Base-by-base conservation (phyloP, 2,113 vertebrate species). In the Tor tambroides region DNA sequence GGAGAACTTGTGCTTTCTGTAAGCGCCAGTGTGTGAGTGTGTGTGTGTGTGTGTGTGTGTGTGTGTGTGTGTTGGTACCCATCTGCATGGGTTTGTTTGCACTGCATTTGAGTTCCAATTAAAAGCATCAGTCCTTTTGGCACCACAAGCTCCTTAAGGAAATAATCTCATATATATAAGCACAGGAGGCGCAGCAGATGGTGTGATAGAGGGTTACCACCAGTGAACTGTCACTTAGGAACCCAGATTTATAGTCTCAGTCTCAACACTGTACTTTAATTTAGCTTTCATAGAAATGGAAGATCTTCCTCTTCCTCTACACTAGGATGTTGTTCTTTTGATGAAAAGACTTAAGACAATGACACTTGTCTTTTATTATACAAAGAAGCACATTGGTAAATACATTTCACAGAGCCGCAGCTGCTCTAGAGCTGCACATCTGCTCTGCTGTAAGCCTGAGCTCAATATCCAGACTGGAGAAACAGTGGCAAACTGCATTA, bases 161-260 rank as follows among this genome's bases (percentile, higher is more conserved):
- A 69, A 83, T 74, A 72, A 84, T 74, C 82, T 59, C 69, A n/a
- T 74, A 84, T 74, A 74, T 90, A 86, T 85, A 93, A 93, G 92
- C 92, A 76, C 88, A 92, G 92, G 91, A 93, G 91, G 88, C 89
- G 85, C 74, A 91, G 93, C 93, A 94, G 94, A 94, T 93, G 93
- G 91, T 92, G 93, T 91, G 88, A 91, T 92, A 77, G 84, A 86
- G 84, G 89, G 85, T 90, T 88, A 89, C 23, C 46, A 35, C 82
- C 69, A 84, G 43, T 84, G 67, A 74, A 84, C 82, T 84, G 82
- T 84, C 69, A 83, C 69, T 84, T 84, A 74, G 69, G 82, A 74
- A 41, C 46, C 17, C 32, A 15, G 82, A 84, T 84, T 84, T 79
- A 86, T 56, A 46, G 38, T 54, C 26, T 38, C 41, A 26, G 43